A percentile compares a stretch with the other conserved stretches of the same genome.
These are phyloP conservation scores for Sphaeramia orbicularis DNA, from an alignment of 2,797 vertebrate genomes.

Conservation along the genomic window DNA sequence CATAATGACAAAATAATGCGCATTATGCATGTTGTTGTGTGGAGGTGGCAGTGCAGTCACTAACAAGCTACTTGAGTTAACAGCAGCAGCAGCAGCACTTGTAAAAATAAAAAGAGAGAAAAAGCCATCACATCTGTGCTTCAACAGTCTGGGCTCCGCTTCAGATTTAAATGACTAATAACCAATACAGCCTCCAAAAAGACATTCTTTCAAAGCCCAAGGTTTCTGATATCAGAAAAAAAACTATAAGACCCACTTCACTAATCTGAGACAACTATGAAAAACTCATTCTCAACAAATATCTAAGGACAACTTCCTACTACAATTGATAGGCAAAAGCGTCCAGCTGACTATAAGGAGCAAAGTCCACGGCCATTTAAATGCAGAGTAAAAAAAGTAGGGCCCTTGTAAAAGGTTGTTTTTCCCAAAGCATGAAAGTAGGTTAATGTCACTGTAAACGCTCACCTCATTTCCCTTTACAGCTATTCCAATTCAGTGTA, in stretches of 20 bases:
- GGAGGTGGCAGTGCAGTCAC: conserved; percentile 13
- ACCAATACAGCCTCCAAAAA: conserved; percentile 24
- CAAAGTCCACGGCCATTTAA: conserved; percentile 43
- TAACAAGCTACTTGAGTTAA: conserved; percentile 23
- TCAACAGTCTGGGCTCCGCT: conserved; percentile 16
- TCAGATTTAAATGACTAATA: conserved; percentile 40
- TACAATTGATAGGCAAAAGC: conserved; percentile 25
- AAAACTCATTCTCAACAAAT: conserved; percentile 10
- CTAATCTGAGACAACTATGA: conserved; percentile 1
- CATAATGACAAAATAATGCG: conserved; percentile 1
- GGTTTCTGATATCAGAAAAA: conserved; percentile 16
- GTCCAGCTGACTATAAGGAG: conserved; percentile 23
- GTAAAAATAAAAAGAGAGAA: not conserved
- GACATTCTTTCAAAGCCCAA: conserved; percentile 18
- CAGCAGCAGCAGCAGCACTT: conserved; percentile 1
- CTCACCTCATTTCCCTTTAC: not conserved
- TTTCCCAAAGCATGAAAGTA: conserved; percentile 30
- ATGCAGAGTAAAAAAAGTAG: conserved; percentile 16
- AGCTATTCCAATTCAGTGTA: not conserved
- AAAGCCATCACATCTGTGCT: conserved; percentile 36
- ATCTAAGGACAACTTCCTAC: conserved; percentile 16
- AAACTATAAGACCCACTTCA: conserved; percentile 30
- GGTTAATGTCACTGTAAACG: conserved; percentile 47
- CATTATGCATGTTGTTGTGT: not conserved
- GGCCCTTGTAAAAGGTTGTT: conserved; percentile 38